Evolutionary conservation across 2,797 vertebrate genomes (phyloP).

Genomic region (Epinephelus malabaricus): DNA sequence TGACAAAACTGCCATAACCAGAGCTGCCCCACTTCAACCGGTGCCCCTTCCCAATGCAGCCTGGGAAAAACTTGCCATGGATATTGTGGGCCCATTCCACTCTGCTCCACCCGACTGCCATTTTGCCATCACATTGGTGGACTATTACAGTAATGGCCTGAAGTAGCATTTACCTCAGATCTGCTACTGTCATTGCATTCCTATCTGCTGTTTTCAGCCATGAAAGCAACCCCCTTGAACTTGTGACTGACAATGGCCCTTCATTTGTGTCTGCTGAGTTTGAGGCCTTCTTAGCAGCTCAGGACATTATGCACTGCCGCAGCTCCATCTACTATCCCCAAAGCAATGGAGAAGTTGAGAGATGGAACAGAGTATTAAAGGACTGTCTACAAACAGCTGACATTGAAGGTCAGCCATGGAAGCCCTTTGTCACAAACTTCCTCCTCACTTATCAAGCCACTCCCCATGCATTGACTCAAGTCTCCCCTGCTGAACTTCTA

Average conservation of each 20-base stretch:
- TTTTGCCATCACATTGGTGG: neutral
- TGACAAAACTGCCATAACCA: neutral
- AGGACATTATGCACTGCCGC: too few species aligned
- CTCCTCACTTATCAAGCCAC: neutral
- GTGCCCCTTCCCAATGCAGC: too few species aligned
- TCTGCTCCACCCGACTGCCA: too few species aligned
- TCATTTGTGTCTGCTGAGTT: too few species aligned
- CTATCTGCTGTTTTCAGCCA: neutral
- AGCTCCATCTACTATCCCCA: too few species aligned
- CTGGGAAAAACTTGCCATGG: too few species aligned
- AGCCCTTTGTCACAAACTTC: neutral
- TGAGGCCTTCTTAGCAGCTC: too few species aligned
- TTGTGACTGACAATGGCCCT: neutral
- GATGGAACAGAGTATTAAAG: neutral
- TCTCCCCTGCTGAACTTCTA: neutral
- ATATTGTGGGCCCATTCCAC: too few species aligned
- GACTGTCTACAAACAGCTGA: neutral
- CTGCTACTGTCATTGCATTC: neutral
- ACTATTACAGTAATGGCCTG: constrained; percentile 9
- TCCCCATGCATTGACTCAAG: neutral
- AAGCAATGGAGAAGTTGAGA: too few species aligned
- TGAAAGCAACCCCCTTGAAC: neutral
- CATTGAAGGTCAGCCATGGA: neutral
- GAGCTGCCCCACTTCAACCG: too few species aligned
- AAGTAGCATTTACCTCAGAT: neutral